phyloP scores from a whole-genome alignment of 1,140 invertebrate genomes.

The Euura lappo region DNA sequence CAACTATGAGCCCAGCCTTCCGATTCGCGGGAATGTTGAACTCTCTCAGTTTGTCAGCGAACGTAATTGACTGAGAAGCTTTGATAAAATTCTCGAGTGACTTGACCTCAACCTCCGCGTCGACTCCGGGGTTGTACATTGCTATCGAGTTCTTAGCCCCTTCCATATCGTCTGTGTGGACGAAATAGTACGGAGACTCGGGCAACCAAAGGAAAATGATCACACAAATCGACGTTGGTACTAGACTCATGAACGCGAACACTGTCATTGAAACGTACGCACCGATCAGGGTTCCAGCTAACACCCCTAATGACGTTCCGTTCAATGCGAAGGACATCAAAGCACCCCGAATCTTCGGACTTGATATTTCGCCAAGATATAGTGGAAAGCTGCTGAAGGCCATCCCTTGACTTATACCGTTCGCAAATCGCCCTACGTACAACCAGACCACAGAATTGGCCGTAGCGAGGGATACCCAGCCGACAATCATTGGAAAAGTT shows the following conservation, averaged over 20 bases:
- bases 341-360: conserved; percentile 69
- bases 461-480: conserved; percentile 68
- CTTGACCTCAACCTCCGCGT: conserved; percentile 34
- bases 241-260: conserved; percentile 65
- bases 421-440: conserved; percentile 62
- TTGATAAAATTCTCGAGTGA: conserved; percentile 36
- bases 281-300: conserved; percentile 72
- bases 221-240: conserved; percentile 63
- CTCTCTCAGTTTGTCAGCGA: conserved; percentile 44
- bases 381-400: conserved; percentile 70
- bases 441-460: conserved; percentile 58
- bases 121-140: conserved; percentile 40
- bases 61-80: conserved; percentile 19
- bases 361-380: conserved; percentile 70
- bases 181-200: conserved; percentile 76
- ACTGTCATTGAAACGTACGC: conserved; percentile 65
- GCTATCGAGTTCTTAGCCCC: conserved; percentile 54
- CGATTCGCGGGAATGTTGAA: conserved; percentile 49
- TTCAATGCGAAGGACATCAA: conserved; percentile 65
- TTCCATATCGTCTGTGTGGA: conserved; percentile 65
- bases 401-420: conserved; percentile 70
- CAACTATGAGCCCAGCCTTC: conserved; percentile 66
- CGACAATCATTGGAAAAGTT: conserved; percentile 66
- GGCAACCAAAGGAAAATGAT: conserved; percentile 71
- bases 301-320: conserved; percentile 64